phyloP scores from a whole-genome alignment of 2,113 vertebrate species.

The Isurus oxyrinchus region DNA sequence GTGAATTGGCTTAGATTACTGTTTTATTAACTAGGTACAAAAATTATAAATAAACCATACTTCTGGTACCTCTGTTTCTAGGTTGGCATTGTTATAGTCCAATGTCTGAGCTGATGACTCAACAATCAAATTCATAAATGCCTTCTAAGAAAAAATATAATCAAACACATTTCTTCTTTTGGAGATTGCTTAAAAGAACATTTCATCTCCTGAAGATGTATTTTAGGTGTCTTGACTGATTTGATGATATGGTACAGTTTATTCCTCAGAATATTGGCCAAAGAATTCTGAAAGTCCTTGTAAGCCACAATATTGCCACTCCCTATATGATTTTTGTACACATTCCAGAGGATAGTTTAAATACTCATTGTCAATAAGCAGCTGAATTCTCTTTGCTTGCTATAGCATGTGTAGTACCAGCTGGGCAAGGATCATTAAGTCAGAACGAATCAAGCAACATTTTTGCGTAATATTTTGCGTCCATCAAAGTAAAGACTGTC shows the following conservation, averaged over 20 bases:
- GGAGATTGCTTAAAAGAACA: background rate
- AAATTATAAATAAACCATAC: conserved; percentile 3
- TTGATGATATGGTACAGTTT: background rate
- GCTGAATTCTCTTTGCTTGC: background rate
- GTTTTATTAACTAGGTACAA: background rate
- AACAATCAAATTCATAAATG: background rate
- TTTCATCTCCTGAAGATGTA: background rate
- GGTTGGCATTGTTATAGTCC: background rate
- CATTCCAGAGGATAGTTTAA: background rate
- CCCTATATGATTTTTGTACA: background rate
- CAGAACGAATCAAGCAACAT: background rate
- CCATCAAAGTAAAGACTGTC: background rate
- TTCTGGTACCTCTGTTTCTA: background rate
- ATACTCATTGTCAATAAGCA: background rate
- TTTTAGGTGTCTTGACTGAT: background rate
- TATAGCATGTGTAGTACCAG: conserved; percentile 8
- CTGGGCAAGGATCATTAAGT: background rate
- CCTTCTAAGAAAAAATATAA: conserved; percentile 5
- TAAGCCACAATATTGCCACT: background rate
- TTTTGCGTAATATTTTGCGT: background rate
- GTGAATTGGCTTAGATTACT: background rate
- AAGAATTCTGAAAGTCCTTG: background rate
- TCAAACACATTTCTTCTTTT: background rate
- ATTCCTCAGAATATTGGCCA: conserved; percentile 16
- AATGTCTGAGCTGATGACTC: background rate